Conservation (phyloP, 2,113 vertebrate genomes). For the Scalopus aquaticus region DNA sequence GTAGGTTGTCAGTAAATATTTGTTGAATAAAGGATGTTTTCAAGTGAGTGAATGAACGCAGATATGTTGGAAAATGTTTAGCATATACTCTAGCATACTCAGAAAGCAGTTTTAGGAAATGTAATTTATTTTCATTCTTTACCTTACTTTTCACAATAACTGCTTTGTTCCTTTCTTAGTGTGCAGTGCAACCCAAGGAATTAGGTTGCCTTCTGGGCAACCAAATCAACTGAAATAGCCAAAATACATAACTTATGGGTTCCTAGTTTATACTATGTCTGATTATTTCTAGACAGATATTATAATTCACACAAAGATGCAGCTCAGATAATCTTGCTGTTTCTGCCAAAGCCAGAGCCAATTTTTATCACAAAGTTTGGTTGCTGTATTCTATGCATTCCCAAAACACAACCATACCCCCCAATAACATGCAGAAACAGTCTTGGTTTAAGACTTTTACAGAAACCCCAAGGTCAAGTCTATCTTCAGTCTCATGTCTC, state of each 20-base stretch:
- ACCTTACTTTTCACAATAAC: constrained; percentile 34
- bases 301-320: constrained; percentile 27
- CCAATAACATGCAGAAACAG: not conserved
- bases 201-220: not conserved
- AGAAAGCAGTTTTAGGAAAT: constrained; percentile 15
- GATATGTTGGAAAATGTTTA: constrained; percentile 13
- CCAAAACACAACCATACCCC: constrained; percentile 28
- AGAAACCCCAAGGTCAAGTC: constrained; percentile 5
- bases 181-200: not conserved
- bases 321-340: constrained; percentile 18
- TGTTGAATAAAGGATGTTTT: constrained; percentile 18
- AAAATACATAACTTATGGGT: not conserved
- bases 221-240: not conserved
- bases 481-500: not conserved
- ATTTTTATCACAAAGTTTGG: not conserved
- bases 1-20: constrained; percentile 18
- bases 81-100: not conserved
- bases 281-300: constrained; percentile 3
- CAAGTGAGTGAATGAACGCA: constrained; percentile 41
- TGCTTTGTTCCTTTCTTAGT: not conserved
- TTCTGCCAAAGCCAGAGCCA: constrained; percentile 22
- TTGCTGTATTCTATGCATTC: not conserved
- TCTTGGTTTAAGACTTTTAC: not conserved
- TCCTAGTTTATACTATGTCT: not conserved
- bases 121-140: constrained; percentile 28